phyloP scores from a whole-genome alignment of 2,888 invertebrate species.

The Eulithis testata region DNA sequence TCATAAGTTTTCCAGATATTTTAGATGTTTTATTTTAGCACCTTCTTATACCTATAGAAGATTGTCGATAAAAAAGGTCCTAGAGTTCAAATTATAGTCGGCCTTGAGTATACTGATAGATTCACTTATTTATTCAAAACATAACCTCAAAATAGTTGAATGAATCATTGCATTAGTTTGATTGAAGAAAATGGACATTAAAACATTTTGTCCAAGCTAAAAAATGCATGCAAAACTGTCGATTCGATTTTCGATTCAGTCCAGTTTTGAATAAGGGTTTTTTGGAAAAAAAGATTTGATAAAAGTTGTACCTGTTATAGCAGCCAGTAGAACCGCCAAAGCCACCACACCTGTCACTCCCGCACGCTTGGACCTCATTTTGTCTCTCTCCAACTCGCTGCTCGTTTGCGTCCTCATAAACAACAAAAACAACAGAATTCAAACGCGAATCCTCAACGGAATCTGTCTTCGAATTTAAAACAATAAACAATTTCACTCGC shows the following conservation, averaged over 20 bases:
- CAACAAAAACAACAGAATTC: conserved; percentile 69
- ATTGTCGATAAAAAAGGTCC: too few relatives aligned
- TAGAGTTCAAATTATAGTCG: conserved; percentile 3
- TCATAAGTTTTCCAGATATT: too few relatives aligned
- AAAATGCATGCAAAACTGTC: conserved; percentile 1
- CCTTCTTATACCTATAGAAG: conserved; percentile 7
- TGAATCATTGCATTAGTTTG: conserved; percentile 54
- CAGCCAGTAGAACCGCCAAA: conserved; percentile 73
- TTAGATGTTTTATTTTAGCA: background rate
- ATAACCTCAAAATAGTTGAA: conserved; percentile 55
- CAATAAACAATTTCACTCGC: conserved; percentile 76
- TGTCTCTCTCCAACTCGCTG: conserved; percentile 78
- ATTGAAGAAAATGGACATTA: conserved; percentile 39
- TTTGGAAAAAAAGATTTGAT: conserved; percentile 33
- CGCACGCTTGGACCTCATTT: conserved; percentile 71
- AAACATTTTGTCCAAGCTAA: background rate
- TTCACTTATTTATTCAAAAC: conserved; percentile 42
- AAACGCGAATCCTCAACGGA: conserved; percentile 64
- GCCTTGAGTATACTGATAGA: conserved; percentile 24
- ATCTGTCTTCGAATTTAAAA: conserved; percentile 65
- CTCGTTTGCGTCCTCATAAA: conserved; percentile 66
- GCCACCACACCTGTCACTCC: conserved; percentile 81
- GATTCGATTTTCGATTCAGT: conserved; percentile 5
- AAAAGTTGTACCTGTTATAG: conserved; percentile 75
- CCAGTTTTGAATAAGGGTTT: conserved; percentile 15